Percentiles rank a stretch among this genome's conserved stretches.
These are phyloP conservation scores for Hydriomena furcata DNA, from an alignment of 2,888 invertebrate genomes.

Conservation along the genomic window DNA sequence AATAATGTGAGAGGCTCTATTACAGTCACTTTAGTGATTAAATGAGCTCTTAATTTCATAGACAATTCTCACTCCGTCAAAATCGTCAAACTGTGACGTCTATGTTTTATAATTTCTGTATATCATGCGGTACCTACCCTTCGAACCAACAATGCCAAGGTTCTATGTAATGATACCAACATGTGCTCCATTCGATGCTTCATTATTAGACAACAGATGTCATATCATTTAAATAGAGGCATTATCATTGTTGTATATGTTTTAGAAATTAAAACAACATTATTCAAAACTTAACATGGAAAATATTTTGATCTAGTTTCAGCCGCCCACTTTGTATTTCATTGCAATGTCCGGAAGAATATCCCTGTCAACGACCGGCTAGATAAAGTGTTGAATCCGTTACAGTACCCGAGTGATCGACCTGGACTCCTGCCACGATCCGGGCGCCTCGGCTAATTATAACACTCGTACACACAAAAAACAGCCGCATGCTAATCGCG, in stretches of 20 bases:
- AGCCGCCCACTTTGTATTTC: slow-evolving; percentile 1
- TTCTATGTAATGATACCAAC: slow-evolving; percentile 16
- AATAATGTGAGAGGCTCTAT: slow-evolving; percentile 9
- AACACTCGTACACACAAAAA: slow-evolving; percentile 59
- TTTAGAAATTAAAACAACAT: not conserved
- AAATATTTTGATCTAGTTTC: slow-evolving; percentile 5
- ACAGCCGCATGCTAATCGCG: slow-evolving; percentile 59
- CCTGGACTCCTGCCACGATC: slow-evolving; percentile 77
- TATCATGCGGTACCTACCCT: slow-evolving; percentile 8
- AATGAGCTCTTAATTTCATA: slow-evolving; percentile 22
- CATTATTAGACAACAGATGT: slow-evolving; percentile 10
- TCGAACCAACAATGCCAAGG: slow-evolving; percentile 21
- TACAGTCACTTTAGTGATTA: slow-evolving; percentile 14
- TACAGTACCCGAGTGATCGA: slow-evolving; percentile 77
- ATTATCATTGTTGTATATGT: not conserved
- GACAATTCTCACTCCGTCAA: slow-evolving; percentile 12
- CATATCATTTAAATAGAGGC: not conserved
- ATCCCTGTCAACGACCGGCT: slow-evolving; percentile 75
- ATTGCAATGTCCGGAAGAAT: slow-evolving; percentile 49
- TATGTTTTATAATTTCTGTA: slow-evolving; percentile 21
- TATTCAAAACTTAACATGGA: not conserved
- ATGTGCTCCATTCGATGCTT: slow-evolving; percentile 3
- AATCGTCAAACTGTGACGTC: slow-evolving; percentile 25
- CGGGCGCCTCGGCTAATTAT: slow-evolving; percentile 71
- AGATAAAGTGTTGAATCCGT: slow-evolving; percentile 72